Percentiles rank a stretch among this genome's conserved stretches.
These are phyloP conservation scores for Aulostomus chinensis DNA, from an alignment of 2,797 vertebrate genomes.

Conservation along the genomic window DNA sequence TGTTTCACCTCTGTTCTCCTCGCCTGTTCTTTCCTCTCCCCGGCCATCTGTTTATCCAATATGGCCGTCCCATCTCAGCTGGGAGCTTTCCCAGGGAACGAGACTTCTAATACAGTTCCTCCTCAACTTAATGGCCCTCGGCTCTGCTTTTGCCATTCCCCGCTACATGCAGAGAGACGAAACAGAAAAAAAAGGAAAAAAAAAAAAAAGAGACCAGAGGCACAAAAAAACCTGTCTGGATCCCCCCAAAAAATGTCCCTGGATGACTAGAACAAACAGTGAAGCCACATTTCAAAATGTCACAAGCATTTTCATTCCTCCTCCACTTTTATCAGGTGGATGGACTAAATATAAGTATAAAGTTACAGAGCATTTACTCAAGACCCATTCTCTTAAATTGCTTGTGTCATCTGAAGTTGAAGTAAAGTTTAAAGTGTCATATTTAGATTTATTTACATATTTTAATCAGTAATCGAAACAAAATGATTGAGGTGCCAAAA, in stretches of 20 bases:
- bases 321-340: conserved; percentile 68
- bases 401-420: conserved; percentile 9
- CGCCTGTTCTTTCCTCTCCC: conserved; percentile 66
- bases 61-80: conserved; percentile 73
- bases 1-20: conserved; percentile 71
- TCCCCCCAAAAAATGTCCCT: conserved; percentile 68
- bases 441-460: no score
- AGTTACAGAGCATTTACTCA: conserved; percentile 39
- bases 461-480: neutral
- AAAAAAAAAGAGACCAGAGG: conserved; percentile 33
- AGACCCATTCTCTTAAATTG: conserved; percentile 15
- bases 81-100: conserved; percentile 79
- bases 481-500: neutral
- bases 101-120: conserved; percentile 76
- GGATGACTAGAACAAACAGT: conserved; percentile 72
- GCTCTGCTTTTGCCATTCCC: conserved; percentile 83
- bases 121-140: conserved; percentile 72
- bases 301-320: conserved; percentile 53
- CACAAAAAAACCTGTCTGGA: conserved; percentile 53
- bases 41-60: conserved; percentile 84
- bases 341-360: conserved; percentile 66
- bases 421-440: no score
- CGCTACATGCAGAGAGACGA: conserved; percentile 56
- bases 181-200: conserved; percentile 31
- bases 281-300: conserved; percentile 67